Base-by-base conservation (phyloP, 2,797 vertebrate genomes). In the Gouania willdenowi region DNA sequence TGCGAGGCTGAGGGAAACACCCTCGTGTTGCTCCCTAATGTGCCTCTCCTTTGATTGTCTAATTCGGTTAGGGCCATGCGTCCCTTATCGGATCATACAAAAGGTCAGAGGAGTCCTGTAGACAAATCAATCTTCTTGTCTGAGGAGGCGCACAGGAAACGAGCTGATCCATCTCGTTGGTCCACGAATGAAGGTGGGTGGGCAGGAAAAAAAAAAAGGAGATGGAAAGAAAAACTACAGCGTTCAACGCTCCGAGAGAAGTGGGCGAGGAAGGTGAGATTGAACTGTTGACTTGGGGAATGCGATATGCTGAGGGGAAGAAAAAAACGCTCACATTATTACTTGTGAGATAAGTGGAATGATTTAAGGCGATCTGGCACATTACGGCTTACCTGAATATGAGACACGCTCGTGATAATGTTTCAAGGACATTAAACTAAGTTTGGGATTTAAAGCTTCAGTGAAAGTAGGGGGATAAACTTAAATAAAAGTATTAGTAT, bases 71-170 rank as follows among this genome's bases (percentile, higher is more conserved):
- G 92, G 86, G 88, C 89, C 83, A 47, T 22, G 63, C 71, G 67
- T 81, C 68, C 72, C 77, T 91, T 91, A 92, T 92, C 75, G 74
- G 77, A 92, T 94, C 75, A 91, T 86, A 89, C 88, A 78, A 91
- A 92, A 92, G 89, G 89, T 92, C 90, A 90, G 82, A 88, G 88
- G 81, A 86, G 66, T 90, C 68, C 83, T 88, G 79, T 86, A 82
- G 84, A 86, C 77, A 85, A 87, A 85, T 70, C 83, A 81, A 84
- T 89, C 75, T 81, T 75, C 58, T 53, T 59, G 86, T 92, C 87
- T 90, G 85, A 90, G 72, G 74, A 80, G 77, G 59, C 55, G 43
- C 66, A 51, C 51, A 64, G 70, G 72, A 69, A 54, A 66, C 68
- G 88, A 88, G 84, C 77, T 66, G 79, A 89, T 90, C 86, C 77